These are phyloP conservation scores for Catostylus mosaicus DNA, from an alignment of 30 jellyfish, hydroid and myxozoan species.

Conservation along the genomic window DNA sequence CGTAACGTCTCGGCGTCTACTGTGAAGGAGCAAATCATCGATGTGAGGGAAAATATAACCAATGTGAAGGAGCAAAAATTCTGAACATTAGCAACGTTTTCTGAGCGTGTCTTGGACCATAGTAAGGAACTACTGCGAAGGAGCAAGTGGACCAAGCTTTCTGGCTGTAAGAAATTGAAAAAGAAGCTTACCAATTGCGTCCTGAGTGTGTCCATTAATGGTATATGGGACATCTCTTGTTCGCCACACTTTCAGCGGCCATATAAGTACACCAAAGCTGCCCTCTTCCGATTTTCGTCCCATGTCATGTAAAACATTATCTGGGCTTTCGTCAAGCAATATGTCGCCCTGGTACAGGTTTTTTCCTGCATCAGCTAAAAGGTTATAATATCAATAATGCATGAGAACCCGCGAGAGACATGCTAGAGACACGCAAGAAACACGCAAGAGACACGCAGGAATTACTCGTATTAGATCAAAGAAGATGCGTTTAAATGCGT, in stretches of 20 bases:
- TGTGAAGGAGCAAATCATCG: no score
- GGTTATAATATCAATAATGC: no score
- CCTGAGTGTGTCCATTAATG: conserved; percentile 21
- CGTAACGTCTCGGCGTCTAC: no score
- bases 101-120: no score
- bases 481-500: no score
- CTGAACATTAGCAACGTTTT: no score
- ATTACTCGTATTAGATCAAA: no score
- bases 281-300: conserved; percentile 3
- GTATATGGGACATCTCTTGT: conserved; percentile 54
- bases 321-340: conserved; percentile 1
- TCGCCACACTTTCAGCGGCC: conserved; percentile 65
- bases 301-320: not conserved
- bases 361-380: not conserved
- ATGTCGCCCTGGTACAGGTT: conserved; percentile 26
- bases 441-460: no score
- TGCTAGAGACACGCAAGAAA: no score
- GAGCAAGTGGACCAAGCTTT: not conserved
- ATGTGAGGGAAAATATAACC: no score
- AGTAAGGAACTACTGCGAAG: not conserved
- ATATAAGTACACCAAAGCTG: conserved; percentile 8
- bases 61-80: no score
- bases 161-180: not conserved
- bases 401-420: no score
- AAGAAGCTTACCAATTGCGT: conserved; percentile 1